phyloP scores from a whole-genome alignment of 1,140 invertebrate genomes.

The Delia radicum region DNA sequence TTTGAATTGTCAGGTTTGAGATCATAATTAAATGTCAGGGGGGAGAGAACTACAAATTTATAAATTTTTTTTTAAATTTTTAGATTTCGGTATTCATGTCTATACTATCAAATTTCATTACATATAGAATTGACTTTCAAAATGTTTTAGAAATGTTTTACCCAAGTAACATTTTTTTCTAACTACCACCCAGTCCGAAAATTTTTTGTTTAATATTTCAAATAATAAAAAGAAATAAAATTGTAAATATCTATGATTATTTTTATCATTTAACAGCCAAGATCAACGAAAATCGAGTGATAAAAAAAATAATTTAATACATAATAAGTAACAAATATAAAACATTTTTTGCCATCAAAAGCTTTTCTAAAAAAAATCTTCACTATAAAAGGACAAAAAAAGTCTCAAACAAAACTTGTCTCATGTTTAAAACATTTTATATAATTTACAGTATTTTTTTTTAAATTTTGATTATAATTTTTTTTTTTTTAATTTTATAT shows the following conservation, averaged over 20 bases:
- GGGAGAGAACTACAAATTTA: too few species aligned
- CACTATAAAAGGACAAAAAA: constrained; percentile 6
- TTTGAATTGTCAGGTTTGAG: too few species aligned
- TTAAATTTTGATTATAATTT: neutral
- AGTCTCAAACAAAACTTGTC: neutral
- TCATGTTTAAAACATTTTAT: constrained; percentile 12
- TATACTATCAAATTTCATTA: too few species aligned
- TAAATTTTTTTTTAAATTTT: too few species aligned
- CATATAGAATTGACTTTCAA: too few species aligned
- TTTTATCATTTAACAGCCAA: constrained; percentile 37
- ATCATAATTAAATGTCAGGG: too few species aligned
- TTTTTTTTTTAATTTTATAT: neutral
- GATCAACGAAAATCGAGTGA: constrained; percentile 55
- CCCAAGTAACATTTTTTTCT: too few species aligned
- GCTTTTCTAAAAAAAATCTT: constrained; percentile 7
- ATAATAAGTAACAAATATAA: neutral
- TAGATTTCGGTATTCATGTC: too few species aligned
- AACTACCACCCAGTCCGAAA: too few species aligned
- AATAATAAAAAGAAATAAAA: neutral
- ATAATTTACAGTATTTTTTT: constrained; percentile 6
- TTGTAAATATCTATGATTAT: neutral
- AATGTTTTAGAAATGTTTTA: too few species aligned
- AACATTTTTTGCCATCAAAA: neutral
- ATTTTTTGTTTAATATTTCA: too few species aligned
- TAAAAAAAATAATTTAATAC: constrained; percentile 34